These are phyloP conservation scores for Gambusia affinis DNA, from an alignment of 2,113 vertebrate species.

Conservation along the genomic window DNA sequence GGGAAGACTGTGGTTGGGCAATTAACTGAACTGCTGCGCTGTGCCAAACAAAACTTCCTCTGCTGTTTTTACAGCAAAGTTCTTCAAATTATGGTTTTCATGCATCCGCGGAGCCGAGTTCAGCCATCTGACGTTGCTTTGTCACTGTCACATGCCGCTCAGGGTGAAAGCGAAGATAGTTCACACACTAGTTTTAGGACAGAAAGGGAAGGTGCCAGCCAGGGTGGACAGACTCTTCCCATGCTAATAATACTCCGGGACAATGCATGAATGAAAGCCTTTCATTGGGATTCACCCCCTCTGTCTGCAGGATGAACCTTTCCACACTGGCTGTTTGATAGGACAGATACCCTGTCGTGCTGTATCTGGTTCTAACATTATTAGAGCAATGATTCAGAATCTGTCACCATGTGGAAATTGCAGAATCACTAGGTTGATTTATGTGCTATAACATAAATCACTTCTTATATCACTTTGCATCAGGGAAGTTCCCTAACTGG, in stretches of 20 bases:
- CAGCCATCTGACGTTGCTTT: constrained; percentile 58
- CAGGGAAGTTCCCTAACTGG: neutral
- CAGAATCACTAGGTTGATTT: neutral
- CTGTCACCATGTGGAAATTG: neutral
- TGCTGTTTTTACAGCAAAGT: constrained; percentile 78
- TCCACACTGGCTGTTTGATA: neutral
- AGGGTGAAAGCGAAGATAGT: constrained; percentile 24
- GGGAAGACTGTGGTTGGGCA: constrained; percentile 78
- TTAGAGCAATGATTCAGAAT: neutral
- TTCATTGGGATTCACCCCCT: constrained; percentile 38
- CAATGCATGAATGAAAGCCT: constrained; percentile 55
- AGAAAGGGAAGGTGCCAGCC: constrained; percentile 39
- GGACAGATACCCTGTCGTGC: too few relatives aligned
- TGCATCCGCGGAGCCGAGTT: constrained; percentile 54
- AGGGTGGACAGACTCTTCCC: constrained; percentile 24
- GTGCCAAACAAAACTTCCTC: constrained; percentile 84
- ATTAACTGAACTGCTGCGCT: constrained; percentile 72
- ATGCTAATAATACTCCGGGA: constrained; percentile 42
- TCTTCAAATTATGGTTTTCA: constrained; percentile 79
- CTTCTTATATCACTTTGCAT: neutral
- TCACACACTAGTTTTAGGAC: constrained; percentile 19
- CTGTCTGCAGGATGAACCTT: constrained; percentile 20
- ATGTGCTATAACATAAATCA: neutral
- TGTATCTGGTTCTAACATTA: neutral
- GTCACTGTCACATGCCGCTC: constrained; percentile 59